Conservation (phyloP, 1,140 invertebrate species). For the Sycophila sp. region DNA sequence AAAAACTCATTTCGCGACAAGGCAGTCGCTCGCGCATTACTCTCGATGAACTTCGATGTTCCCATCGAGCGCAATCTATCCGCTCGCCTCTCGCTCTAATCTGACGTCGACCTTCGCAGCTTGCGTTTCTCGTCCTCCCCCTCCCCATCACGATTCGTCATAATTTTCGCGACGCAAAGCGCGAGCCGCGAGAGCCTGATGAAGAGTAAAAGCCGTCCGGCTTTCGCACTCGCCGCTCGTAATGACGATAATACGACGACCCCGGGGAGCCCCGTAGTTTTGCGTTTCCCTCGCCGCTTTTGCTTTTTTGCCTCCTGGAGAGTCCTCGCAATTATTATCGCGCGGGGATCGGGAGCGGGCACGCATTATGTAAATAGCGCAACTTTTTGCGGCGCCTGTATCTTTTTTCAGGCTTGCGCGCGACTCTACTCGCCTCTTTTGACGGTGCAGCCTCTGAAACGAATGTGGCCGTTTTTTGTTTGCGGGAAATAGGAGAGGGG, state of each 20-base stretch:
- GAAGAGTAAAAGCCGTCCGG: slow-evolving; percentile 2
- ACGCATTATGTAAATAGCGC: slow-evolving; percentile 29
- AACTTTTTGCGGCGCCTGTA: no score
- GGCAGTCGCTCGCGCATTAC: no score
- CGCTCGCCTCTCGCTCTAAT: not conserved
- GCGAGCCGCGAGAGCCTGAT: not conserved
- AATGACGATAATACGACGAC: slow-evolving; percentile 12
- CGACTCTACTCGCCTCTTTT: no score
- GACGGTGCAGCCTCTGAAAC: no score
- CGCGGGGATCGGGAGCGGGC: not conserved
- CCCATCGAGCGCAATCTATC: not conserved
- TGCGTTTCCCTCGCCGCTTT: not conserved
- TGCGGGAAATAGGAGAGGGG: no score
- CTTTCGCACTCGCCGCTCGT: not conserved
- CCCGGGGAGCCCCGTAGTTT: not conserved
- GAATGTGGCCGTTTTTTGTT: no score
- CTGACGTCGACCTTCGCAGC: no score
- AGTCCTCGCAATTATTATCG: no score
- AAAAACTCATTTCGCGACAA: no score
- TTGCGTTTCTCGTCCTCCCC: not conserved
- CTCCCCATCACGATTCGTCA: slow-evolving; percentile 3
- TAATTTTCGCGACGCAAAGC: slow-evolving; percentile 18
- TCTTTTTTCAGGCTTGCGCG: no score
- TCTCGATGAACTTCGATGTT: no score
- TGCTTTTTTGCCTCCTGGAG: not conserved